Evolutionary conservation across 2,113 vertebrate species (phyloP).

Genomic region (Heloderma charlesbogerti): DNA sequence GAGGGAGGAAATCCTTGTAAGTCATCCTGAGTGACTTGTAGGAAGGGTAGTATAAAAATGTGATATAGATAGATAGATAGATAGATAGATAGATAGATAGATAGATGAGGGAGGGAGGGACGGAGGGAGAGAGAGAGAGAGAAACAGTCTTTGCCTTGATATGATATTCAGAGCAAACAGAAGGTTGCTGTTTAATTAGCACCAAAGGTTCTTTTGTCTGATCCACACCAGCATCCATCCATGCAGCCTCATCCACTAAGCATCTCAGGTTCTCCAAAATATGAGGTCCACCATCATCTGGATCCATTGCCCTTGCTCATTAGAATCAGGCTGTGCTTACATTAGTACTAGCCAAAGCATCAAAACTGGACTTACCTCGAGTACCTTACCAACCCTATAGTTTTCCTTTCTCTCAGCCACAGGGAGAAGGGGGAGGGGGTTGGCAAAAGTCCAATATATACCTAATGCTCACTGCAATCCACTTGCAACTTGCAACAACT

Average conservation of each 20-base stretch:
- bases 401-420: not conserved
- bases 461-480: not conserved
- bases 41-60: too few species aligned
- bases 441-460: not conserved
- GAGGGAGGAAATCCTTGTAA: too few species aligned
- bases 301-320: not conserved
- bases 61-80: too few species aligned
- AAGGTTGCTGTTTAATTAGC: not conserved
- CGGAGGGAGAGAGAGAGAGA: too few species aligned
- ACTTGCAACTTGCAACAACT: not conserved
- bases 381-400: not conserved
- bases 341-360: not conserved
- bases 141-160: not conserved
- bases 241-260: not conserved
- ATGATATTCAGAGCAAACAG: too few species aligned
- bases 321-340: rapidly evolving
- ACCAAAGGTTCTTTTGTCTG: rapidly evolving
- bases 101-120: too few species aligned
- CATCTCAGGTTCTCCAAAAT: not conserved
- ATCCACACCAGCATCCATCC: not conserved
- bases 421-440: too few species aligned
- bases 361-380: not conserved
- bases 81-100: too few species aligned
- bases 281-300: rapidly evolving
- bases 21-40: too few species aligned